Evolutionary conservation across 2,113 vertebrate species (phyloP).

Genomic region (Nycticebus coucang): DNA sequence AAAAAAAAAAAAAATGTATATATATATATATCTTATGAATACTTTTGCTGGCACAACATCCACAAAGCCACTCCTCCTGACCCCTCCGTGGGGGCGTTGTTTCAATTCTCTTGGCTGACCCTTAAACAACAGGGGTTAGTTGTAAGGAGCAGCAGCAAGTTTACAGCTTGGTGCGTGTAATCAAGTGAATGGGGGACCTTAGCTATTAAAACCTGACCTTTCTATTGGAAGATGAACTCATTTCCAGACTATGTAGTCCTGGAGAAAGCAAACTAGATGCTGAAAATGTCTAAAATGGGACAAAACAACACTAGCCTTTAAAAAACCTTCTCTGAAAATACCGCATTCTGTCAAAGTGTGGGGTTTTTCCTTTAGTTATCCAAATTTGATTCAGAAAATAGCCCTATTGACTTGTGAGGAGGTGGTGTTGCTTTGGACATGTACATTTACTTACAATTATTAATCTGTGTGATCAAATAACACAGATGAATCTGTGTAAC

Average conservation of each 20-base stretch:
- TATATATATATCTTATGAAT: neutral
- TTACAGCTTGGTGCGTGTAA: neutral
- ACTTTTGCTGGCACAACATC: neutral
- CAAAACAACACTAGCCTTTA: neutral
- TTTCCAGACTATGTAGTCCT: neutral
- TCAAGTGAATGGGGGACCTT: neutral
- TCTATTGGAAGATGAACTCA: neutral
- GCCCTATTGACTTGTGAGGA: slow-evolving; percentile 55
- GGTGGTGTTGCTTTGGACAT: neutral
- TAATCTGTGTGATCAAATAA: slow-evolving; percentile 19
- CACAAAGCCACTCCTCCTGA: neutral
- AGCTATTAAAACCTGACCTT: neutral
- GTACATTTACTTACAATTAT: slow-evolving; percentile 24
- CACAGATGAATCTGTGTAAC: slow-evolving; percentile 45
- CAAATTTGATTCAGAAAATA: slow-evolving; percentile 73
- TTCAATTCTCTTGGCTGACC: neutral
- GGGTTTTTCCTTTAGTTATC: slow-evolving; percentile 46
- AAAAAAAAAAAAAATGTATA: too few species aligned
- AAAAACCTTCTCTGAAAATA: neutral
- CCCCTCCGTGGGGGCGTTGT: neutral
- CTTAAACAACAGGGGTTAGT: neutral
- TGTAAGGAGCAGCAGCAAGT: neutral
- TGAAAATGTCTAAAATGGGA: neutral
- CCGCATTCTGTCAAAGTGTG: neutral
- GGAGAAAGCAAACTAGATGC: neutral